These are phyloP conservation scores for Drosophila silvestris DNA, from an alignment of 2,888 invertebrate genomes.

Conservation along the genomic window DNA sequence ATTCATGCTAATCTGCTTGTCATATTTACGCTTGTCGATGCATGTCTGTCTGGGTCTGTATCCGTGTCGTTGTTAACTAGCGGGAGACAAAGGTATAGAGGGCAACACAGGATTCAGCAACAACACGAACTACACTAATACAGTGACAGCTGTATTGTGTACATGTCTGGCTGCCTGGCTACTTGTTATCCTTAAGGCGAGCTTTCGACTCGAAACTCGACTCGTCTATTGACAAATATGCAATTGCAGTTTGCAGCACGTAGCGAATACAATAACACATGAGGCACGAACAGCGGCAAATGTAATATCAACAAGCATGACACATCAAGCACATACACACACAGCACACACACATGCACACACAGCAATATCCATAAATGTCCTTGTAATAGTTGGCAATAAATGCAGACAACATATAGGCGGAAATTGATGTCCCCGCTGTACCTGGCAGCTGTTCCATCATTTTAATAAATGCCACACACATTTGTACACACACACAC, in stretches of 20 bases:
- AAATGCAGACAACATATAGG: constrained; percentile 38
- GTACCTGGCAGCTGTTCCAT: constrained; percentile 51
- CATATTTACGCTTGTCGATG: constrained; percentile 21
- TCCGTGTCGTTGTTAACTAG: constrained; percentile 13
- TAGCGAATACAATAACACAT: constrained; percentile 56
- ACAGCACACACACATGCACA: background rate
- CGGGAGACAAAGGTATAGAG: background rate
- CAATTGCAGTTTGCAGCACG: constrained; percentile 70
- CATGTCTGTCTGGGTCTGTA: constrained; percentile 2
- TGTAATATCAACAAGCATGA: constrained; percentile 30
- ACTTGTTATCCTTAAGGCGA: constrained; percentile 6
- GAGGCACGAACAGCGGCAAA: constrained; percentile 56
- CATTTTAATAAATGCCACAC: constrained; percentile 29
- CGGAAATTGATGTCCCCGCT: constrained; percentile 34
- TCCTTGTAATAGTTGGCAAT: constrained; percentile 62
- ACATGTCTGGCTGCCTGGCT: background rate
- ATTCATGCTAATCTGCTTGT: constrained; percentile 24
- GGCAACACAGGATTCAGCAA: background rate
- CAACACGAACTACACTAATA: background rate
- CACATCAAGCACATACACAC: constrained; percentile 20
- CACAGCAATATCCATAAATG: constrained; percentile 21
- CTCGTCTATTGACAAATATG: constrained; percentile 67
- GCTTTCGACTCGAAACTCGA: constrained; percentile 11
- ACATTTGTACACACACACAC: background rate
- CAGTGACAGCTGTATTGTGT: constrained; percentile 10